Conservation (phyloP, 2,113 vertebrate species). For the Thomomys bottae region DNA sequence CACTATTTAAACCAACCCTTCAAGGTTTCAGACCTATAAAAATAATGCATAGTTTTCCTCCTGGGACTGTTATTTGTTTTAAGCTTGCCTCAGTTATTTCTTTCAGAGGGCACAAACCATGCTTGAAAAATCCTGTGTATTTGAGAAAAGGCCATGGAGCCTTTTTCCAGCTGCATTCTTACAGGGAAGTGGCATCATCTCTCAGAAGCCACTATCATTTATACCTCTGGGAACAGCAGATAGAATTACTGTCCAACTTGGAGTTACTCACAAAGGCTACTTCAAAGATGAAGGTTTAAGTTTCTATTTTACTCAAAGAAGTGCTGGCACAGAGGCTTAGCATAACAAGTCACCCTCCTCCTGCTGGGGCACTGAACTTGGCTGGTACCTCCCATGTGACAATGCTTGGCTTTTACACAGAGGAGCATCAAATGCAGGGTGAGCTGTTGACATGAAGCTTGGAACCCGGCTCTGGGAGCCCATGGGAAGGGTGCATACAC, state of each 20-base stretch:
- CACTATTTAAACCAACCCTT: not conserved
- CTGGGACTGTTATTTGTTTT: not conserved
- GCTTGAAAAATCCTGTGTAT: conserved; percentile 18
- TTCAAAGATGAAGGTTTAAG: conserved; percentile 67
- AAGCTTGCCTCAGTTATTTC: not conserved
- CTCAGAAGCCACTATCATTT: conserved; percentile 48
- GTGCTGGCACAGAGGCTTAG: not conserved
- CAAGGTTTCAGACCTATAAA: not conserved
- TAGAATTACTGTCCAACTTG: conserved; percentile 49
- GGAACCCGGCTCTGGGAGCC: not conserved
- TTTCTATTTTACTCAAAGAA: conserved; percentile 56
- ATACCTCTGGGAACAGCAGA: conserved; percentile 55
- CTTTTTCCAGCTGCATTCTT: conserved; percentile 16
- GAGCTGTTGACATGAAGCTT: not conserved
- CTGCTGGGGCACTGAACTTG: not conserved
- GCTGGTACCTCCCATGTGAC: conserved; percentile 23
- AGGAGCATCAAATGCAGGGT: not conserved
- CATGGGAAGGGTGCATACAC: not conserved
- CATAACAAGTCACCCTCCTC: conserved; percentile 19
- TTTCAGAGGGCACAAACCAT: not conserved
- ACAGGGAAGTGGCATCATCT: conserved; percentile 1
- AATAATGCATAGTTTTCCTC: conserved; percentile 9
- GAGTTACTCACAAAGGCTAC: conserved; percentile 15
- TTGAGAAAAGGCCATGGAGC: not conserved
- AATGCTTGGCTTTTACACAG: not conserved